Evolutionary conservation across 2,797 vertebrate species (phyloP).

Genomic region (Sternarchorhynchus goeldii): DNA sequence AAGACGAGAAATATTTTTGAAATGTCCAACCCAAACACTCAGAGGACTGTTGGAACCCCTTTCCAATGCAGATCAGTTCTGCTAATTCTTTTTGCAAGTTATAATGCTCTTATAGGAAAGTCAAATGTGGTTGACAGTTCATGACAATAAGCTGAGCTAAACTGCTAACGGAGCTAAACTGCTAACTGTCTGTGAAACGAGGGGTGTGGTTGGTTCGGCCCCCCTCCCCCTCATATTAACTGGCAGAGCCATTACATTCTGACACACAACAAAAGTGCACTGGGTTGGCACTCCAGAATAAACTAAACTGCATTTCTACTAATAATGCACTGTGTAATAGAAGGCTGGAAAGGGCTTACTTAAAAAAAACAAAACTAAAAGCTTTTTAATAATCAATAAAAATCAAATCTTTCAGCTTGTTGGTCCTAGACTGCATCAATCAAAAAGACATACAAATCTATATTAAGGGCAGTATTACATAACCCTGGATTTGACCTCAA

Average conservation of each 20-base stretch:
- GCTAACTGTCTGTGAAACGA: neutral
- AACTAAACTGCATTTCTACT: constrained; percentile 18
- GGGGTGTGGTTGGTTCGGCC: neutral
- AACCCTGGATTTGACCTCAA: neutral
- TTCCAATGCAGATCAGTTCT: neutral
- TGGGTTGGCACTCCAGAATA: constrained; percentile 59
- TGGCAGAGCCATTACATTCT: constrained; percentile 7
- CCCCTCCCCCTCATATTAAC: neutral
- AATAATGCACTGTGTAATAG: neutral
- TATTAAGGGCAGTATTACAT: constrained; percentile 7
- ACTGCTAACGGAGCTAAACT: neutral
- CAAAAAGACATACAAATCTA: neutral
- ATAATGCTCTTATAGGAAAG: neutral
- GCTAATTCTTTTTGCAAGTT: neutral
- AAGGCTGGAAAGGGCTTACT: neutral
- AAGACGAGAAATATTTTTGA: neutral
- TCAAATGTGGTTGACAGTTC: neutral
- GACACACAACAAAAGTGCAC: constrained; percentile 68
- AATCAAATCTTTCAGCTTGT: neutral
- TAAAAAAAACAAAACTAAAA: neutral
- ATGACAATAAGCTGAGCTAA: neutral
- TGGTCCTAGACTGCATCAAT: constrained; percentile 8
- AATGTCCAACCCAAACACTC: neutral
- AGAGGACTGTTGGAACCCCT: neutral
- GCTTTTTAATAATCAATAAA: neutral